Evolutionary conservation across 2,797 vertebrate species (phyloP).

Genomic region (Pseudopleuronectes americanus): DNA sequence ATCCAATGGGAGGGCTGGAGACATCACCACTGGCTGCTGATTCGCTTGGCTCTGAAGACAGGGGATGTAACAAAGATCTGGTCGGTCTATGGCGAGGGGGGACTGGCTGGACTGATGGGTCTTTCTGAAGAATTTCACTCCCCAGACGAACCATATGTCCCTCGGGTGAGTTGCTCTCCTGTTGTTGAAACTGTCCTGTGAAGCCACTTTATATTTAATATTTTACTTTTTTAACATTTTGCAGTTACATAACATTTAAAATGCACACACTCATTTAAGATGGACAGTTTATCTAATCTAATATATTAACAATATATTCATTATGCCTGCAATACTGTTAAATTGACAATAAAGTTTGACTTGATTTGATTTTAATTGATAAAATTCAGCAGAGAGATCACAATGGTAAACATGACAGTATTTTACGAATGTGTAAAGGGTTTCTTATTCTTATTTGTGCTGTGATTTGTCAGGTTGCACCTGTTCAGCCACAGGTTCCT

Average conservation of each 20-base stretch:
- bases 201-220: not conserved
- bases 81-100: conserved; percentile 81
- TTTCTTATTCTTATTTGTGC: conserved; percentile 2
- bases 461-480: conserved; percentile 54
- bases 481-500: conserved; percentile 49
- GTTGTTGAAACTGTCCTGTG: conserved; percentile 1
- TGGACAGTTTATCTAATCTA: no score
- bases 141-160: conserved; percentile 57
- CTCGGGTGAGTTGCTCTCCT: conserved; percentile 50
- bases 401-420: not conserved
- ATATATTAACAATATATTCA: no score
- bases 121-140: conserved; percentile 76
- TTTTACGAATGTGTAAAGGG: not conserved
- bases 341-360: no score
- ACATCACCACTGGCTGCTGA: conserved; percentile 89
- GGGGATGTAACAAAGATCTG: conserved; percentile 83
- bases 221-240: not conserved
- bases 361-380: not conserved
- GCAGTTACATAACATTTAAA: no score
- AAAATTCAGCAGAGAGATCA: not conserved
- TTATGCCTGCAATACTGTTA: no score
- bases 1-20: conserved; percentile 75
- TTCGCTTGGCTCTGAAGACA: conserved; percentile 89
- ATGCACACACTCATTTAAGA: no score
- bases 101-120: conserved; percentile 77